Evolutionary conservation across 2,797 vertebrate species (phyloP).

Genomic region (Ficedula albicollis): DNA sequence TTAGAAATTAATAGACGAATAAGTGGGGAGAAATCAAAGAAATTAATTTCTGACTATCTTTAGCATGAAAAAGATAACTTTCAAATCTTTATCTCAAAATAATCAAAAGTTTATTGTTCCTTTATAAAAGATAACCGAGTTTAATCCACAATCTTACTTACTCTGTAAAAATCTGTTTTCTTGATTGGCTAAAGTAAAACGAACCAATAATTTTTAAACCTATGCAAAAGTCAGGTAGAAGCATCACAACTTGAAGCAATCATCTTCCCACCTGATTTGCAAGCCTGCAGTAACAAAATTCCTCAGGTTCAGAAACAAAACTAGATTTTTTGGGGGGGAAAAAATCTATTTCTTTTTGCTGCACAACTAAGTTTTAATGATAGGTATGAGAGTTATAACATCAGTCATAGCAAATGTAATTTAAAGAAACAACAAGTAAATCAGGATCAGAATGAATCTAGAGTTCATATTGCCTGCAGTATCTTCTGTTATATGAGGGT

Average conservation of each 20-base stretch:
- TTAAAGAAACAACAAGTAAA: background rate
- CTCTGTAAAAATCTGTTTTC: background rate
- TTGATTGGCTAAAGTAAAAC: background rate
- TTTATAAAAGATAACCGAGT: background rate
- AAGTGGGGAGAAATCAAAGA: accelerated
- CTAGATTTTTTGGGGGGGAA: background rate
- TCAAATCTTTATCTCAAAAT: background rate
- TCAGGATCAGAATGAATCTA: background rate
- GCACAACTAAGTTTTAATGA: background rate
- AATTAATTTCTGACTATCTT: background rate
- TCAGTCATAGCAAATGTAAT: background rate
- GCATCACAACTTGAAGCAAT: background rate
- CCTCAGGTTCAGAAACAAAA: background rate
- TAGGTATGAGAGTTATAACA: background rate
- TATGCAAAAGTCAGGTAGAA: background rate
- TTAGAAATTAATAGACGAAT: background rate
- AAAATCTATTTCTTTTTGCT: background rate
- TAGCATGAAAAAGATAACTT: background rate
- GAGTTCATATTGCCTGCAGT: background rate
- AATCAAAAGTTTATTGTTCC: background rate
- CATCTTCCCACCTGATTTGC: background rate
- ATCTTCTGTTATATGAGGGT: background rate
- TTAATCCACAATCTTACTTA: background rate
- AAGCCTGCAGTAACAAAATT: background rate
- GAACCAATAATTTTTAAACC: background rate